Percentiles rank a stretch among this genome's conserved stretches.
These are phyloP conservation scores for Pentalonia nigronervosa DNA, from an alignment of 1,140 invertebrate species.

Conservation along the genomic window DNA sequence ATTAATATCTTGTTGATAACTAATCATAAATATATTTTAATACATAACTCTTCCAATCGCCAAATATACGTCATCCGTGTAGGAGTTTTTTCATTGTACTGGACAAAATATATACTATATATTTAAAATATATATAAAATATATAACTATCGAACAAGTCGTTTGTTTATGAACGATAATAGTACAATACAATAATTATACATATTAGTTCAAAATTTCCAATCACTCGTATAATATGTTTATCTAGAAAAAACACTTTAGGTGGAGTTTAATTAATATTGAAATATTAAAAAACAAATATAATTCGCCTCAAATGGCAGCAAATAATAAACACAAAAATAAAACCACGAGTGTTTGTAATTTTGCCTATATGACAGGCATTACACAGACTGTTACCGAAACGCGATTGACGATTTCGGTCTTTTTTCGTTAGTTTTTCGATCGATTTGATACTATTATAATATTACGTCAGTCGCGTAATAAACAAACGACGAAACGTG, in stretches of 20 bases:
- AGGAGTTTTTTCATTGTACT: background rate
- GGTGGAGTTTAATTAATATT: background rate
- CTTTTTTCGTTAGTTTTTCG: background rate
- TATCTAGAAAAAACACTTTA: background rate
- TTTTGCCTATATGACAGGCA: background rate
- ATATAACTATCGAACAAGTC: background rate
- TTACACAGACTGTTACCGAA: background rate
- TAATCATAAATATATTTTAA: background rate
- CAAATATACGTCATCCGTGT: background rate
- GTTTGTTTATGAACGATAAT: background rate
- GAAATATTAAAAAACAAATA: background rate
- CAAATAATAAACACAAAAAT: background rate
- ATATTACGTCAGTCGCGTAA: background rate
- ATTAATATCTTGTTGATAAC: background rate
- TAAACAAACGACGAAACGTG: background rate
- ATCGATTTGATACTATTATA: background rate
- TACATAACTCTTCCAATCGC: background rate
- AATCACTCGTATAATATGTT: background rate
- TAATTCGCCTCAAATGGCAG: too few relatives aligned
- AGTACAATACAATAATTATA: background rate
- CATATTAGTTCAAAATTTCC: background rate
- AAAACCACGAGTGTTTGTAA: background rate
- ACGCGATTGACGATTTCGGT: background rate
- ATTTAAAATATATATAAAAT: too few relatives aligned
- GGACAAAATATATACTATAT: too few relatives aligned